Evolutionary conservation across 1,140 invertebrate species (phyloP), one percentile per base, ranked within the genome.

Genomic region (Cyclargus thomasi): DNA sequence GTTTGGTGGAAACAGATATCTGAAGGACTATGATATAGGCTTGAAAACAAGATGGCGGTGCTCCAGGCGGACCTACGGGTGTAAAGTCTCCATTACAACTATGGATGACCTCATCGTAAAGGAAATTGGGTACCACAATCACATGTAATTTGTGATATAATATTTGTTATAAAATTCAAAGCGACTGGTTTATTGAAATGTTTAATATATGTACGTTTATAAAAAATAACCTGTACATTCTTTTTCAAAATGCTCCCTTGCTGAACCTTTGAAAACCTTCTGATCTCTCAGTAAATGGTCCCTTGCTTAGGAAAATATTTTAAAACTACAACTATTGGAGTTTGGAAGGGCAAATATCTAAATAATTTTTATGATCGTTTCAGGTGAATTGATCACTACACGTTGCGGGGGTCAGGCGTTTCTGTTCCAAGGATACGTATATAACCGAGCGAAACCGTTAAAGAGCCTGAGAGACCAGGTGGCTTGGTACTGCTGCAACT

Each of bases 31-130:
- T 22, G 59, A 59, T 1, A 53, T 36, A 64, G 47, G 63, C 20
- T 36, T 17, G 0, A 71, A 71, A 62, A 55, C 53, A 23, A 71
- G 70, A 65, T 75, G 74, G 74, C 65, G 74, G 7, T 75, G 74
- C 57, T 39, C 62, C 1, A 73, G 71, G 21, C 53, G 74, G 14
- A 73, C 69, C 1, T 59, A 14, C 16, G 73, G 74, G 8, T 81
- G 79, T 39, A 66, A 59, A 20, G 72, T 73, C 8, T 67, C 63
- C 7, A 71, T 71, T 10, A 67, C 66, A 11, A 71, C 70, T 5
- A n/a, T 67, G 16, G 66, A 71, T 16, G 63, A 65, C 18, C 35
- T 35, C 2, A 71, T 71, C 1, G 55, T 71, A 20, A 67, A 67
- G 18, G 53, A 63, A 62, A 22, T 59, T 16, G 63, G 57, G 16